Conservation (phyloP, 2,888 invertebrate genomes). For the Urechis unicinctus region DNA sequence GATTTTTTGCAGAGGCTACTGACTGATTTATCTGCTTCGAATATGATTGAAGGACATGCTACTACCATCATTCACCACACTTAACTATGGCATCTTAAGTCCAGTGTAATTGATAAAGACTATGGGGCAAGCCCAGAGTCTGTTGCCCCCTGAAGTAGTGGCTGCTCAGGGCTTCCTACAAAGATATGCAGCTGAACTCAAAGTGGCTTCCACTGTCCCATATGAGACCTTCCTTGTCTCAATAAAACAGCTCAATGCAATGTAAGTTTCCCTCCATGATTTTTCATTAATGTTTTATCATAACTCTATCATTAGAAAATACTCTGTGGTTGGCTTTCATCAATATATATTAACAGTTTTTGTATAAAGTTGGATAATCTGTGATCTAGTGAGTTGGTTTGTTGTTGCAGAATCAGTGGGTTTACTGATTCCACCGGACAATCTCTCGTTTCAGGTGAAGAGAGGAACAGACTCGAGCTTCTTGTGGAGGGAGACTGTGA, state of each 20-base stretch:
- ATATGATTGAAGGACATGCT: too few species aligned
- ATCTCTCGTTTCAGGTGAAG: constrained; percentile 62
- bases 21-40: too few species aligned
- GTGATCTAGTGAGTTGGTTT: constrained; percentile 29
- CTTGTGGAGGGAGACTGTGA: constrained; percentile 66
- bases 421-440: constrained; percentile 61
- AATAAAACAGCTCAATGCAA: constrained; percentile 59
- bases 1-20: too few species aligned
- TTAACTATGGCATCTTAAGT: too few species aligned
- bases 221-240: constrained; percentile 61
- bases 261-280: constrained; percentile 54
- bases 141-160: neutral
- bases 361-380: constrained; percentile 7
- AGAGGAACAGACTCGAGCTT: constrained; percentile 61
- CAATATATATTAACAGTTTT: neutral
- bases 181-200: constrained; percentile 39
- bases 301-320: neutral
- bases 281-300: neutral
- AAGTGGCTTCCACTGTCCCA: constrained; percentile 48
- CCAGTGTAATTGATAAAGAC: too few species aligned
- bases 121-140: too few species aligned
- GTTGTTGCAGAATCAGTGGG: constrained; percentile 59
- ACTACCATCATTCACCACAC: too few species aligned
- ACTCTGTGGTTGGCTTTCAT: neutral
- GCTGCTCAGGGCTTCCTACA: constrained; percentile 14